Base-by-base conservation (phyloP, 2,888 invertebrate genomes). In the Thymelicus lineola region DNA sequence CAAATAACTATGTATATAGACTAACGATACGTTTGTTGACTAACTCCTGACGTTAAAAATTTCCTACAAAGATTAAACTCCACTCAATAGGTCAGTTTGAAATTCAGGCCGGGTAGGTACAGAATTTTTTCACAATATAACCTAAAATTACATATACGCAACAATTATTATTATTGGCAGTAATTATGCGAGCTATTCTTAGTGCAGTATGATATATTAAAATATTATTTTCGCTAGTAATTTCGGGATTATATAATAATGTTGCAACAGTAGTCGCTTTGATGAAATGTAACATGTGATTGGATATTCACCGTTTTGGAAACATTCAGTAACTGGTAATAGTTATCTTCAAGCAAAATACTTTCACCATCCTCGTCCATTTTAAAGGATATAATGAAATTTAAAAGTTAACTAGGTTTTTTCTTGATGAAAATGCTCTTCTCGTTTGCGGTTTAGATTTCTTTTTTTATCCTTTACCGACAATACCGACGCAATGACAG, bases 301-400 rank as follows among this genome's bases (percentile, higher is more conserved):
- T 42, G 46, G 9, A 86, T 87, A 89, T 95, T 95, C 95, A 98
- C 98, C 94, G 97, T 95, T 94, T 95, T 96, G 9, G 97, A 95
- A 73, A 98, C 94, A 93, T 98, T 98, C 66, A 98, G 93, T 87
- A 98, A 96, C 73, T 97, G 96, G 87, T 98, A 98, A 89, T 96
- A 98, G 91, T 98, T 97, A 82, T 98, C 98, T 89, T 97, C 97
- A 71, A 95, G 87, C 72, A 95, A 86, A 86, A 94, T 94, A 80
- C 95, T 96, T 76, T 96, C 96, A 60, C 95, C 95, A 82, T 96
- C 96, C 81, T 95, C 94, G 83, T 96, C 96, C 96, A 96, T 96
- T 84, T 80, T 85, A 76, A 72, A 74, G 64, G 74, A 74, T 75
- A 74, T 77, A 73, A 73, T 76, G 74, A 77, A 77, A 75, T 74